Conservation (phyloP, 2,113 vertebrate species). For the Synchiropus splendidus region DNA sequence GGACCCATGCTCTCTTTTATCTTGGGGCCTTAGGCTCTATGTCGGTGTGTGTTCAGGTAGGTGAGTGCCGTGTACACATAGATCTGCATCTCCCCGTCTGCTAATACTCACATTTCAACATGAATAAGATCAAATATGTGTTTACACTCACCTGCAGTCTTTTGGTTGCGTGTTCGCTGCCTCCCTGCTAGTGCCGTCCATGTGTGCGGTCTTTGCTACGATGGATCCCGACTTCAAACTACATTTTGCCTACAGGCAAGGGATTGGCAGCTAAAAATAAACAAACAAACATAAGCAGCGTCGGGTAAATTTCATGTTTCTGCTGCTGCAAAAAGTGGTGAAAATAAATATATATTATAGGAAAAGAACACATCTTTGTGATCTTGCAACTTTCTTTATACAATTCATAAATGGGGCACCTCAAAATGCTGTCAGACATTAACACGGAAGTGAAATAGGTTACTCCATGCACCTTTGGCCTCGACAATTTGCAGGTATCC, state of each 20-base stretch:
- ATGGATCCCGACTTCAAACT: slow-evolving; percentile 38
- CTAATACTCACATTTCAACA: slow-evolving; percentile 23
- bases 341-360: too few relatives aligned
- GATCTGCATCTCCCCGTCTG: not conserved
- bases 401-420: too few relatives aligned
- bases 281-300: slow-evolving; percentile 12
- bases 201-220: slow-evolving; percentile 13
- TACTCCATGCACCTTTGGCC: too few relatives aligned
- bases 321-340: not conserved
- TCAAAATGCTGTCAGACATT: too few relatives aligned
- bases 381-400: too few relatives aligned
- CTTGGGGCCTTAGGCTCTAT: slow-evolving; percentile 39
- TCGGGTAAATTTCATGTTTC: slow-evolving; percentile 35
- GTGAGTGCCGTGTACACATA: slow-evolving; percentile 14
- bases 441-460: too few relatives aligned
- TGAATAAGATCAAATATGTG: slow-evolving; percentile 28
- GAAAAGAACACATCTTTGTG: too few relatives aligned
- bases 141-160: slow-evolving; percentile 15
- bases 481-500: too few relatives aligned
- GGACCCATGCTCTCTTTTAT: slow-evolving; percentile 39
- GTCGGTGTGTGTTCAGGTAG: slow-evolving; percentile 32
- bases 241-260: slow-evolving; percentile 33
- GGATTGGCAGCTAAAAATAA: slow-evolving; percentile 18
- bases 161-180: slow-evolving; percentile 9
- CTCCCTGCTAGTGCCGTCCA: slow-evolving; percentile 9